phyloP scores from a whole-genome alignment of 2,888 invertebrate species.

The Agonum fuliginosum region DNA sequence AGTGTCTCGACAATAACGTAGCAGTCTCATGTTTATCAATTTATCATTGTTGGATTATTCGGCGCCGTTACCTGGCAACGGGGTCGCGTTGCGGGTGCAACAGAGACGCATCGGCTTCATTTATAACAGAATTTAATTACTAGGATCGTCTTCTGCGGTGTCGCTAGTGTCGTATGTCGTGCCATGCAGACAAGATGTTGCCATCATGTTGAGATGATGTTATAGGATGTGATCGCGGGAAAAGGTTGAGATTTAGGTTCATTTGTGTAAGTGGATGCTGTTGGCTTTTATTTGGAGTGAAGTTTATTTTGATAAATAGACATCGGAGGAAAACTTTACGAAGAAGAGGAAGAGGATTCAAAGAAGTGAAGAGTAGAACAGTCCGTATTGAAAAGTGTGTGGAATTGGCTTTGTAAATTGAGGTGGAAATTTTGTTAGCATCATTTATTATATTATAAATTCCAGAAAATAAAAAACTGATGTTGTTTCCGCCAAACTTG shows the following conservation, averaged over 20 bases:
- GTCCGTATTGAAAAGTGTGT: too few species aligned
- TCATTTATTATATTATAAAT: too few species aligned
- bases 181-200: background rate
- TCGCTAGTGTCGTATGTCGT: background rate
- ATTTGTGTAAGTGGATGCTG: background rate
- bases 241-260: background rate
- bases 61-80: slow-evolving; percentile 46
- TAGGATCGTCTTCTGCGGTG: slow-evolving; percentile 16
- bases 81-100: background rate
- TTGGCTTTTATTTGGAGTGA: background rate
- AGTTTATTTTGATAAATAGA: too few species aligned
- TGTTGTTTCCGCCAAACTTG: too few species aligned
- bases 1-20: background rate
- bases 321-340: too few species aligned
- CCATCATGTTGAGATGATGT: background rate
- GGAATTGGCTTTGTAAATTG: too few species aligned
- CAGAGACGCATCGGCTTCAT: slow-evolving; percentile 37
- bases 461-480: too few species aligned
- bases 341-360: too few species aligned
- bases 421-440: too few species aligned
- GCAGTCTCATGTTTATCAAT: slow-evolving; percentile 42
- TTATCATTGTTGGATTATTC: slow-evolving; percentile 52
- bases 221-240: background rate
- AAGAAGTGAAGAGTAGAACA: too few species aligned
- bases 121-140: slow-evolving; percentile 53